phyloP scores from a whole-genome alignment of 2,888 invertebrate species.

The Parnassius apollo region DNA sequence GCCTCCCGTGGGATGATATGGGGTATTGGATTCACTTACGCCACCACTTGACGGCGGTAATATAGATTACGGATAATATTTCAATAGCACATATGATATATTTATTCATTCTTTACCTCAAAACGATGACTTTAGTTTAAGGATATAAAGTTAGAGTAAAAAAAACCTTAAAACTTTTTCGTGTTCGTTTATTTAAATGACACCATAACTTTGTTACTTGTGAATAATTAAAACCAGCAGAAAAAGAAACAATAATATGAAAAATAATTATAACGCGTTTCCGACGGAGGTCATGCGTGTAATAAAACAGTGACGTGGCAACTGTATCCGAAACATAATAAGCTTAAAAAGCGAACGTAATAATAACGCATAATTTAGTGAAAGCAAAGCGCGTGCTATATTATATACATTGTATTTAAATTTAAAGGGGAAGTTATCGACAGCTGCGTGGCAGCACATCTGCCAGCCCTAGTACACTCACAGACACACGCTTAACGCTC shows the following conservation, averaged over 20 bases:
- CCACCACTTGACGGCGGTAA: no score
- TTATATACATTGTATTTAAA: conserved; percentile 56
- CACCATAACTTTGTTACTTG: no score
- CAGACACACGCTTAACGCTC: conserved; percentile 39
- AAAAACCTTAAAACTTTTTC: no score
- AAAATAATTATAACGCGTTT: conserved; percentile 8
- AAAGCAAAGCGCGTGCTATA: conserved; percentile 76
- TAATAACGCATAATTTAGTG: conserved; percentile 76
- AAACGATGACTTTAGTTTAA: no score
- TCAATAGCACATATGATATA: no score
- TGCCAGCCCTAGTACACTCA: conserved; percentile 63
- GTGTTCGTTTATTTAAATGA: no score
- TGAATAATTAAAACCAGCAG: no score
- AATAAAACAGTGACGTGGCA: conserved; percentile 45
- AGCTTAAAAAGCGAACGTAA: conserved; percentile 56
- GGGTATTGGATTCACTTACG: no score
- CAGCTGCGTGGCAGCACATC: conserved; percentile 73
- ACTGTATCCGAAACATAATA: conserved; percentile 61
- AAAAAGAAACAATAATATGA: neutral
- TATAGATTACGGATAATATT: no score
- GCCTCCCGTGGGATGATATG: no score
- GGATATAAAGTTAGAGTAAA: no score
- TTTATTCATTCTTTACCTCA: no score
- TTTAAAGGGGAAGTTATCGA: conserved; percentile 54
- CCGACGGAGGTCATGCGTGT: conserved; percentile 12